Evolutionary conservation across 2,888 invertebrate genomes (phyloP), one percentile per base, ranked within the genome.

Genomic region (Pandemis cinnamomeana): DNA sequence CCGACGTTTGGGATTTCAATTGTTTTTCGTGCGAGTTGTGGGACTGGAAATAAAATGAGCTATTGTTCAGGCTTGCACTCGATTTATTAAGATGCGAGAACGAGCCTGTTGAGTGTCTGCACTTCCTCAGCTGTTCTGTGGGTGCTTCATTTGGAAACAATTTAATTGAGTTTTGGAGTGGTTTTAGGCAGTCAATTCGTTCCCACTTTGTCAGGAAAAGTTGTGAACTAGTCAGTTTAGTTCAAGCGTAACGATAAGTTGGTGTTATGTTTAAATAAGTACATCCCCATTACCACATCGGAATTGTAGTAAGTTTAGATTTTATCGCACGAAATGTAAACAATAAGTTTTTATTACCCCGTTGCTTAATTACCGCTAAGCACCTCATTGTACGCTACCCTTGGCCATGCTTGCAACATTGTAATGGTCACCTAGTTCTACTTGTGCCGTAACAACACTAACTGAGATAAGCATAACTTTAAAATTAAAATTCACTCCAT

Each of bases 381-480:
- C 63, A 69, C 58, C 58, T 72, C 48, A 68, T 63, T 63, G 68
- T 72, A 36, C 53, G n/a, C 53, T 71, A 72, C 62, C 69, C 63
- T 70, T 64, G 69, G 70, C 66, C 44, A 36, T 60, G 64, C 8
- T 64, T 63, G 41, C 41, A 68, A 68, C 62, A 64, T 64, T 69
- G 42, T 72, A 72, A 48, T 72, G 63, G 44, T 64, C 60, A 53
- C 60, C 70, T 66, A 70, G 60, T 64, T 66, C 66, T 53, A 44
- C n/a, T 51, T 69, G 48, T 53, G 70, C 44, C 44, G 63, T 70
- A 74, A 67, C 15, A 42, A 64, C 69, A 66, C n/a, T 36, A 46
- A 27, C 46, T 60, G 15, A 51, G 51, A 72, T 72, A 67, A 42
- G 15, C 53, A 62, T 70, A 70, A 70, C 51, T 62, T 62, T 20